Base-by-base conservation (phyloP, 2,113 vertebrate genomes). In the Struthio camelus region DNA sequence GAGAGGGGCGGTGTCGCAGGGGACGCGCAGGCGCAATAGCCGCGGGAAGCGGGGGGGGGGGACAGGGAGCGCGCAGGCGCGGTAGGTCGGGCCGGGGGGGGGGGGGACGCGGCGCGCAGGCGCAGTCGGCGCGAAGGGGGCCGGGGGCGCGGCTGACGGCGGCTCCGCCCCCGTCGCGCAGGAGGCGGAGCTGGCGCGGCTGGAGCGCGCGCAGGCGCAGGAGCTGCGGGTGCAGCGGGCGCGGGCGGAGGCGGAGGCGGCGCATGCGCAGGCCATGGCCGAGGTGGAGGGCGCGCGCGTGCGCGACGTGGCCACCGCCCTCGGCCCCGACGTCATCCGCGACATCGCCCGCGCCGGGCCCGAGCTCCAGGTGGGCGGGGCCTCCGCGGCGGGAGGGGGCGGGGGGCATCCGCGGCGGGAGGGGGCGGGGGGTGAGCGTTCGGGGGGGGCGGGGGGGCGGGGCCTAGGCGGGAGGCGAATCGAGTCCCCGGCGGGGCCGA, bases 311-410 rank as follows among this genome's bases (percentile, higher is more conserved):
- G 98, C 98, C 0, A 89, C 96, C 9, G 97, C 98, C 32, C 93
- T 99, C 82, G 99, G 99, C 20, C 94, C 97, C 3, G 96, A 96
- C 14, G 99, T 98, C 23, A 97, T 99, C 88, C 97, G 90, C 38
- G 99, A 98, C 86, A 98, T 99, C 13, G 99, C 99, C 10, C 73
- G 98, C 79, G 98, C 99, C 0, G 99, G 99, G 6, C 99, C 99
- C 0, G 99, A 99, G 96, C 97, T 99, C 75, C 99, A 99, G 98
- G 99, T 99, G 82, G 86, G 94, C 38, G 38, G 23, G 16, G 24
- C 10, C 12, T 7, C 16, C 25, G 38, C 24, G 38, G 10, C 5
- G 10, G 42, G 48, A 42, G 28, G 10, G 5, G 36, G 30, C 22
- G 24, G 10, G 20, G 22, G 23, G n/a, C 20, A 99, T 94, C 97